Evolutionary conservation across 2,888 invertebrate species (phyloP).

Genomic region (Thecophora atra): DNA sequence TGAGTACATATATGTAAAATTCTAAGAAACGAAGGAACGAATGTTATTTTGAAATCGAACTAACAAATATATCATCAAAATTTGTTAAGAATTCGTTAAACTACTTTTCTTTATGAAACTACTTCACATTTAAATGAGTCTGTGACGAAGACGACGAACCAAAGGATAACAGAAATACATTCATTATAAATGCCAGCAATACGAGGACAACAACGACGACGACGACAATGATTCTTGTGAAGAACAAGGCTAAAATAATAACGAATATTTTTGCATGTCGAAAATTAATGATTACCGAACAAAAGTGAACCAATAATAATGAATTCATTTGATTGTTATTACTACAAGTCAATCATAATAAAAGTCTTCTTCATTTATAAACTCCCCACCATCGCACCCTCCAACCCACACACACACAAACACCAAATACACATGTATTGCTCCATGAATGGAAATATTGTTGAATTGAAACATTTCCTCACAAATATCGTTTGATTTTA

Average conservation of each 20-base stretch:
- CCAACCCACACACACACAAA: not conserved
- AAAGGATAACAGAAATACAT: not conserved
- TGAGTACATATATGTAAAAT: conserved; percentile 28
- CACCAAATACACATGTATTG: not conserved
- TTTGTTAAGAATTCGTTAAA: not conserved
- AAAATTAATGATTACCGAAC: not conserved
- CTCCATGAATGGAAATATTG: not conserved
- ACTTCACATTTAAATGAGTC: conserved; percentile 12
- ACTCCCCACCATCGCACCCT: not conserved
- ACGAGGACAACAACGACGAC: no score
- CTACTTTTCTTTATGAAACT: conserved; percentile 6
- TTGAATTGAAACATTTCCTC: not conserved
- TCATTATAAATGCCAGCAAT: conserved; percentile 11
- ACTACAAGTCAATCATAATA: not conserved
- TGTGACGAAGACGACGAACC: not conserved
- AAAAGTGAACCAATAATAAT: not conserved
- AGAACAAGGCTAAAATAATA: conserved; percentile 22
- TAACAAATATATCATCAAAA: conserved; percentile 6
- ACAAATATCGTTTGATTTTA: not conserved
- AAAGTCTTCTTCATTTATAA: not conserved
- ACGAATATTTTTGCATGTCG: conserved; percentile 17
- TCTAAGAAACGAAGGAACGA: conserved; percentile 25
- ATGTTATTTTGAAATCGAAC: conserved; percentile 11
- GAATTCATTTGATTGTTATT: not conserved
- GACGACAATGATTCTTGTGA: conserved; percentile 6